These are phyloP conservation scores for Caenorhabditis panamensis DNA, from an alignment of 2,888 invertebrate species.

Conservation along the genomic window DNA sequence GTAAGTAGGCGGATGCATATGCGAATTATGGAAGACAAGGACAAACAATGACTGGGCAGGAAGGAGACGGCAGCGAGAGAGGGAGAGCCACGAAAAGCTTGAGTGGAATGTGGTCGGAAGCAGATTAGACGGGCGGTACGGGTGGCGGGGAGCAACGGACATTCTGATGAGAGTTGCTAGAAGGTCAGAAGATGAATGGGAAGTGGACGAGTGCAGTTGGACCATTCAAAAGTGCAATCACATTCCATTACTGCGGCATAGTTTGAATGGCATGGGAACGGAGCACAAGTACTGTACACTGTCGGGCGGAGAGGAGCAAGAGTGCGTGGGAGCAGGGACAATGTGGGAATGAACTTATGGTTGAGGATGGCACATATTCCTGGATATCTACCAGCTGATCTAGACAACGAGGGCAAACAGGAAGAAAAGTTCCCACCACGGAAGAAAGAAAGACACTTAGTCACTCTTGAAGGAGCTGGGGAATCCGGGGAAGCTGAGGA, in stretches of 20 bases:
- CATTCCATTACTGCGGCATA: background rate
- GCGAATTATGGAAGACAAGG: slow-evolving; percentile 40
- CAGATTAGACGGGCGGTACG: slow-evolving; percentile 38
- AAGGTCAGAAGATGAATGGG: slow-evolving; percentile 3
- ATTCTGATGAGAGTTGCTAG: slow-evolving; percentile 18
- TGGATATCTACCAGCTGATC: slow-evolving; percentile 1
- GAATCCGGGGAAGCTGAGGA: no score
- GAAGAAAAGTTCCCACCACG: background rate
- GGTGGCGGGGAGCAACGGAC: background rate
- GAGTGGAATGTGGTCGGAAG: slow-evolving; percentile 59
- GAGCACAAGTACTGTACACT: background rate
- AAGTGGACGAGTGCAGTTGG: background rate
- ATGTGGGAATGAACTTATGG: no score
- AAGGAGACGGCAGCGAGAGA: slow-evolving; percentile 6
- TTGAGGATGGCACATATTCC: slow-evolving; percentile 29
- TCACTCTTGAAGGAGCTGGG: no score
- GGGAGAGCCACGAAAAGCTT: slow-evolving; percentile 30
- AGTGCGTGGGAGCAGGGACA: slow-evolving; percentile 30
- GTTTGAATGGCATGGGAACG: slow-evolving; percentile 22
- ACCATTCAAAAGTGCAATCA: no score
- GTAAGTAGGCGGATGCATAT: slow-evolving; percentile 33
- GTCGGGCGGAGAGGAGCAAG: background rate
- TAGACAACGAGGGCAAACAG: slow-evolving; percentile 2
- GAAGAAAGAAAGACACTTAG: slow-evolving; percentile 6
- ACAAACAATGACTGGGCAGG: slow-evolving; percentile 54